These are phyloP conservation scores for Schizopygopsis malacanthus DNA, from an alignment of 2,797 vertebrate genomes.

Conservation along the genomic window DNA sequence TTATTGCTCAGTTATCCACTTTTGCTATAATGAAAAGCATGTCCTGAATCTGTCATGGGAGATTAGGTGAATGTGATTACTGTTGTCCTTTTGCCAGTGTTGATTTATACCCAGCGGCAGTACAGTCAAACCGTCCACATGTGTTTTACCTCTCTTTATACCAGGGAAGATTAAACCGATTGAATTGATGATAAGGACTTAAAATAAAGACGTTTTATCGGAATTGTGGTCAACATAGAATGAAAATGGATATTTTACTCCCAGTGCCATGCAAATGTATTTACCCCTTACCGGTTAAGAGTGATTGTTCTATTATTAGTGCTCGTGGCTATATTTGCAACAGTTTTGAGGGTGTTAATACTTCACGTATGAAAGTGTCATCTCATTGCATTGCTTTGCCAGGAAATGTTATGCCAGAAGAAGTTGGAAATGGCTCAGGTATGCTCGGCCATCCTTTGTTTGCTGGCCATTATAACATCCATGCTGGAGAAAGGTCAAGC, in stretches of 20 bases:
- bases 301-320: constrained; percentile 16
- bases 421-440: constrained; percentile 11
- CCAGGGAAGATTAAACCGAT: constrained; percentile 69
- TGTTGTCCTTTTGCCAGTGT: constrained; percentile 90
- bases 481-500: constrained; percentile 22
- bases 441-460: constrained; percentile 9
- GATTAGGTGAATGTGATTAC: constrained; percentile 96
- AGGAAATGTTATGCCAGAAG: background rate
- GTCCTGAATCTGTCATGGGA: constrained; percentile 93
- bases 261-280: constrained; percentile 10
- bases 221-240: constrained; percentile 59
- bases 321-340: constrained; percentile 8
- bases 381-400: background rate
- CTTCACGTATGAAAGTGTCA: background rate
- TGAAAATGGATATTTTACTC: background rate
- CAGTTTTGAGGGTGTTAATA: background rate
- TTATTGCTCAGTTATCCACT: constrained; percentile 92
- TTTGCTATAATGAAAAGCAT: constrained; percentile 94
- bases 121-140: constrained; percentile 71
- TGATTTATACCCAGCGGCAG: constrained; percentile 83
- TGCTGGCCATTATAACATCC: constrained; percentile 19
- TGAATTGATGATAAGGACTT: constrained; percentile 69
- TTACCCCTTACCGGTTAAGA: background rate
- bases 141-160: constrained; percentile 70
- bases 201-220: constrained; percentile 68